These are phyloP conservation scores for Chironomus tepperi DNA, from an alignment of 1,140 invertebrate species.

Conservation along the genomic window DNA sequence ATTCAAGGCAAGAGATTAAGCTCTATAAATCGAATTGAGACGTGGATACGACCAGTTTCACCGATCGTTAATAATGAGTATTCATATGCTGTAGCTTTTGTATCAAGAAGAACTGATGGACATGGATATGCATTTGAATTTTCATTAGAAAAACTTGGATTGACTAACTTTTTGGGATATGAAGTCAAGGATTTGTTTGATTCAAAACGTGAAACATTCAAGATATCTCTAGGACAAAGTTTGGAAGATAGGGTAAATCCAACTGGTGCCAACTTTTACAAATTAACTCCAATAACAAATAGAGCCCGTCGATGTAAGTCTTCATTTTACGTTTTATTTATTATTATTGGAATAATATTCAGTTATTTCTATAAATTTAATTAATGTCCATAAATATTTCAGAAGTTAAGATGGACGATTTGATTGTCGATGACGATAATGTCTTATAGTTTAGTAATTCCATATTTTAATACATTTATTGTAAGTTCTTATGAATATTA, in stretches of 20 bases:
- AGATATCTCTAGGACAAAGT: background rate
- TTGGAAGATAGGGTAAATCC: background rate
- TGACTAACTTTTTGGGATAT: slow-evolving; percentile 41
- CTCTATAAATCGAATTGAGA: slow-evolving; percentile 56
- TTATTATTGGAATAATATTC: no score
- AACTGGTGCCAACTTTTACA: background rate
- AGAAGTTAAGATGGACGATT: no score
- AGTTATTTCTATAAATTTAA: no score
- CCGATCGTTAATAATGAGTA: slow-evolving; percentile 51
- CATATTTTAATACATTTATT: no score
- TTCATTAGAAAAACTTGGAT: slow-evolving; percentile 43
- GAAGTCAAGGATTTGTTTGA: slow-evolving; percentile 33
- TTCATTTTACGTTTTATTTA: no score
- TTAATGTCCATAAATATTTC: no score
- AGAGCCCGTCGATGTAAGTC: no score
- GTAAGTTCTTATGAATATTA: no score
- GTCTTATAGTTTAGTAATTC: no score
- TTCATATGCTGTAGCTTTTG: slow-evolving; percentile 61
- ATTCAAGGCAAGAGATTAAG: slow-evolving; percentile 58
- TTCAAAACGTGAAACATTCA: background rate
- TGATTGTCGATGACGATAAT: no score
- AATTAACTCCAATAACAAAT: background rate
- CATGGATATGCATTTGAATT: slow-evolving; percentile 46
- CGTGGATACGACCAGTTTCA: slow-evolving; percentile 62
- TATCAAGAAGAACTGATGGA: slow-evolving; percentile 59